Conservation (phyloP, 2,888 invertebrate genomes). For the Acanthococcus lagerstroemiae region DNA sequence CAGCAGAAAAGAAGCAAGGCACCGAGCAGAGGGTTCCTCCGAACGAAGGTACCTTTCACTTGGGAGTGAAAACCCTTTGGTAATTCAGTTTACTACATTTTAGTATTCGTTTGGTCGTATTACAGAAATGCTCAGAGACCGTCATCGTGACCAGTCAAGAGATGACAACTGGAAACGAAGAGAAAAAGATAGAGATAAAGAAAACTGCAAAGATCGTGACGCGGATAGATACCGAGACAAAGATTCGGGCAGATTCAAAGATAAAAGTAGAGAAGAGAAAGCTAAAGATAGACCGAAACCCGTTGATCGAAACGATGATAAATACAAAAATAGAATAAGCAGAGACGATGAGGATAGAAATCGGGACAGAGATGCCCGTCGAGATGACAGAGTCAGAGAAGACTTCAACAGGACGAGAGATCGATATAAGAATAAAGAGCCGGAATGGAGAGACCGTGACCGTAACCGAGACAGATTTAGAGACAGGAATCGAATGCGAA, state of each 20-base stretch:
- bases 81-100: too few species aligned
- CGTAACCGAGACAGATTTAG: slow-evolving; percentile 39
- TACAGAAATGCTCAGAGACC: slow-evolving; percentile 14
- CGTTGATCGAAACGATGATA: slow-evolving; percentile 17
- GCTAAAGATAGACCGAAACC: slow-evolving; percentile 24
- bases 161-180: background rate
- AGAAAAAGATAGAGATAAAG: slow-evolving; percentile 28
- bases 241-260: slow-evolving; percentile 24
- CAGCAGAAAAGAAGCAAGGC: too few species aligned
- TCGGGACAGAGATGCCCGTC: slow-evolving; percentile 31
- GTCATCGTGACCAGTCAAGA: background rate
- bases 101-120: too few species aligned
- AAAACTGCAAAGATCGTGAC: slow-evolving; percentile 27
- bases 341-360: slow-evolving; percentile 39
- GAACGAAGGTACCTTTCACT: too few species aligned
- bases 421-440: slow-evolving; percentile 30
- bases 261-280: slow-evolving; percentile 32
- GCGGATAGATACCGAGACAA: slow-evolving; percentile 31
- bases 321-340: slow-evolving; percentile 37
- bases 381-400: slow-evolving; percentile 33
- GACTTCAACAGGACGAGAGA: slow-evolving; percentile 36
- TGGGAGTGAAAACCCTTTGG: too few species aligned
- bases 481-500: slow-evolving; percentile 32
- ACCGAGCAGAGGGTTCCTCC: too few species aligned
- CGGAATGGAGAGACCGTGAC: slow-evolving; percentile 38